These are phyloP conservation scores for Sitobion miscanthi DNA, from an alignment of 1,140 invertebrate genomes.

Conservation along the genomic window DNA sequence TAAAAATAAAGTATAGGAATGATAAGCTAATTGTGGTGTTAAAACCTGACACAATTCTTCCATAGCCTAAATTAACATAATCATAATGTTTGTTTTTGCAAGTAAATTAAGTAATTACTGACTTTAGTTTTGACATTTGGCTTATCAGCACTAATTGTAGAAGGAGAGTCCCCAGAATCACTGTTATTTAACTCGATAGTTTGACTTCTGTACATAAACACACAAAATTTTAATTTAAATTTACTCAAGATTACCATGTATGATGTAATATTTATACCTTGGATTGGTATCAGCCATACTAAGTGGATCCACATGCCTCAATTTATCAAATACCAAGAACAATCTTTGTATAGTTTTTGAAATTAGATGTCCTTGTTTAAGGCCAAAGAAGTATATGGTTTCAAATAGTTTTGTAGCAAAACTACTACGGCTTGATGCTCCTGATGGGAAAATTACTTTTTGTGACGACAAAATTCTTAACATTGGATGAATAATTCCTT, in stretches of 20 bases:
- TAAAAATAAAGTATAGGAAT: constrained; percentile 78
- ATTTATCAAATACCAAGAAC: constrained; percentile 87
- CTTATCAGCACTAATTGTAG: constrained; percentile 45
- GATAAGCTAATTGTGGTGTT: constrained; percentile 81
- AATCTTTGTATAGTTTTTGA: constrained; percentile 77
- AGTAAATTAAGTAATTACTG: neutral
- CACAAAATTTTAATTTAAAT: neutral
- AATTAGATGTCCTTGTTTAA: constrained; percentile 79
- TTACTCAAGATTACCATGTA: neutral
- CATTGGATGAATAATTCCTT: constrained; percentile 79
- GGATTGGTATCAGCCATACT: constrained; percentile 38
- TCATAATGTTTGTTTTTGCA: neutral
- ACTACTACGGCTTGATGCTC: constrained; percentile 73
- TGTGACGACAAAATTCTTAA: constrained; percentile 76
- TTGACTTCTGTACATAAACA: constrained; percentile 1
- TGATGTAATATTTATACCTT: neutral
- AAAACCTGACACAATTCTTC: constrained; percentile 84
- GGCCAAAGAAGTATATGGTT: constrained; percentile 77
- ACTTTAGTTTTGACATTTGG: constrained; percentile 55
- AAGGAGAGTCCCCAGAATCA: constrained; percentile 58
- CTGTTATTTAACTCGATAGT: constrained; percentile 44
- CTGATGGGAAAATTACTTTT: constrained; percentile 79
- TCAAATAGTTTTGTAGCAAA: constrained; percentile 82
- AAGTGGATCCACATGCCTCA: constrained; percentile 63
- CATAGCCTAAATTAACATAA: constrained; percentile 66